phyloP scores from a whole-genome alignment of 2,113 vertebrate species.

The Rhinolophus sinicus region DNA sequence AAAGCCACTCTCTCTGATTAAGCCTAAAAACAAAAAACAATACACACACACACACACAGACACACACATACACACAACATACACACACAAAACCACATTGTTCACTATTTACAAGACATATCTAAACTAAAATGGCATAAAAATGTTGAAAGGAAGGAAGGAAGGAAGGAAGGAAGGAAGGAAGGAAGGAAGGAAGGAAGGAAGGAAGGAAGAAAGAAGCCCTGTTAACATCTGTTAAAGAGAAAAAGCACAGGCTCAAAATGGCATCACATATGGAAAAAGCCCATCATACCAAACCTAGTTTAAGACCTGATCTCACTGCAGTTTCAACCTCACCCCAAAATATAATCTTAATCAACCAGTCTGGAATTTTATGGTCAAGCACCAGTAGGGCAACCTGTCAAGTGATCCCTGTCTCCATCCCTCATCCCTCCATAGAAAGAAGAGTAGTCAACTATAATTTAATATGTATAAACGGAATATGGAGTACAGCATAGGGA shows the following conservation, averaged over 20 bases:
- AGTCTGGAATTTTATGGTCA: not conserved
- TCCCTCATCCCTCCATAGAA: not conserved
- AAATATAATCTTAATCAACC: not conserved
- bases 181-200: too few species aligned
- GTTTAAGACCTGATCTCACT: not conserved
- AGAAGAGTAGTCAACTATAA: too few species aligned
- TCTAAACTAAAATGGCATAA: conserved; percentile 20
- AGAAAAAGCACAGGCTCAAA: not conserved
- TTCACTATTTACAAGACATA: not conserved
- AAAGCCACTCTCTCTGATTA: not conserved
- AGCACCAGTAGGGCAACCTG: not conserved
- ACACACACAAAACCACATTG: not conserved
- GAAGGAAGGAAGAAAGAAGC: not conserved
- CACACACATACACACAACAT: too few species aligned
- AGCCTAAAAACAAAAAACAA: not conserved
- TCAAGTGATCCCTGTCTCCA: not conserved
- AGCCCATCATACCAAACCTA: not conserved
- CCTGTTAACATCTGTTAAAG: not conserved
- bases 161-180: too few species aligned
- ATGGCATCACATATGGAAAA: not conserved
- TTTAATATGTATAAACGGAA: too few species aligned
- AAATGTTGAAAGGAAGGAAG: not conserved
- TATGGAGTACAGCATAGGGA: too few species aligned
- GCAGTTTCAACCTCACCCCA: not conserved
- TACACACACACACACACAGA: not conserved